Conservation (phyloP, 2,113 vertebrate genomes). For the Vireo altiloquus region DNA sequence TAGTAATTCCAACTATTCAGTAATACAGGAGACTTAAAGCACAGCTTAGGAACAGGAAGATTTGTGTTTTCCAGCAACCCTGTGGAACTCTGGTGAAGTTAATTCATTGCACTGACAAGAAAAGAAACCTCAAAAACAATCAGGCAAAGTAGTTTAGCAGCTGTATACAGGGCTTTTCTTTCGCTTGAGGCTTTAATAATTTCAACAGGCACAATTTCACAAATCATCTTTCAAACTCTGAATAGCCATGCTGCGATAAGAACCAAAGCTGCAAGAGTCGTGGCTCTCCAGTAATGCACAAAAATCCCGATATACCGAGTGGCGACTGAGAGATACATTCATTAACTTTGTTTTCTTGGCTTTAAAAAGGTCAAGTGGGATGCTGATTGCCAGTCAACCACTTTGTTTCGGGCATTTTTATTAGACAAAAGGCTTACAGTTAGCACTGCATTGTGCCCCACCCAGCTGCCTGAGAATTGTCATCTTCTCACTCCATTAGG, state of each 20-base stretch:
- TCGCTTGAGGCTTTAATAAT: not conserved
- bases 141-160: not conserved
- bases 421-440: constrained; percentile 61
- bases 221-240: not conserved
- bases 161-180: not conserved
- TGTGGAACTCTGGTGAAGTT: not conserved
- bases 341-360: not conserved
- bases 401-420: constrained; percentile 36
- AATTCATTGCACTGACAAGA: not conserved
- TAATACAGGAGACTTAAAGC: constrained; percentile 25
- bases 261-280: not conserved
- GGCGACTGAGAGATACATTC: not conserved
- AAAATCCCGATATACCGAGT: not conserved
- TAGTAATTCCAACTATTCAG: constrained; percentile 27
- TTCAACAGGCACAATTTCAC: not conserved
- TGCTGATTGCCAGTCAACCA: constrained; percentile 25
- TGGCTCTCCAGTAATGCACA: not conserved
- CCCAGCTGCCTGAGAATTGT: constrained; percentile 29
- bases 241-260: not conserved
- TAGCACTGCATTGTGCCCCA: constrained; percentile 50
- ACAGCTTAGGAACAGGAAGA: not conserved
- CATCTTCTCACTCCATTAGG: not conserved
- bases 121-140: not conserved
- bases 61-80: not conserved
- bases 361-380: constrained; percentile 32